phyloP scores from a whole-genome alignment of 2,797 vertebrate genomes.

The Labeo calbasu region DNA sequence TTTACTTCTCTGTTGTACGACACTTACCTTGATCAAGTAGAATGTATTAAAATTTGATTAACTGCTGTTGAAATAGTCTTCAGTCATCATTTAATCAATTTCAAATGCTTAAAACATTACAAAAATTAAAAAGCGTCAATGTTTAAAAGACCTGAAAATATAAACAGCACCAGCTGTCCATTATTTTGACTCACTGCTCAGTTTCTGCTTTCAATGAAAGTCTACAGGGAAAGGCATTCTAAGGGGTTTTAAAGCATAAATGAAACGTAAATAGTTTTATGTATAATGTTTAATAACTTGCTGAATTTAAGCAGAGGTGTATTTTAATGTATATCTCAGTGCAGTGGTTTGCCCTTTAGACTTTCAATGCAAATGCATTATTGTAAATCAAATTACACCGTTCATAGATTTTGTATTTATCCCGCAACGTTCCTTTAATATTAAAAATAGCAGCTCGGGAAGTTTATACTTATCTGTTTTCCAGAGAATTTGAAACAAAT shows the following conservation, averaged over 20 bases:
- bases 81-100: slow-evolving; percentile 23
- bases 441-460: background rate
- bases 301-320: background rate
- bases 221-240: background rate
- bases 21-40: slow-evolving; percentile 32
- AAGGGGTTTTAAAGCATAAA: too few species aligned
- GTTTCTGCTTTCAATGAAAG: background rate
- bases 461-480: slow-evolving; percentile 8
- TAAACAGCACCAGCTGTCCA: background rate
- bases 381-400: background rate
- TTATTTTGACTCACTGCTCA: background rate
- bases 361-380: background rate
- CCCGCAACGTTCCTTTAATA: background rate
- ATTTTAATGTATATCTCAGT: background rate
- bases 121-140: background rate
- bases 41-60: slow-evolving; percentile 44
- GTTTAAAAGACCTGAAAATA: background rate
- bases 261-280: too few species aligned
- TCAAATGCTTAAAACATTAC: background rate
- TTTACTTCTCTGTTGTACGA: slow-evolving; percentile 44
- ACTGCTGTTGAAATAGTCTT: slow-evolving; percentile 46
- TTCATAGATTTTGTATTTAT: background rate
- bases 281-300: background rate
- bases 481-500: background rate
- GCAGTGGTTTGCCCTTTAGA: background rate